Conservation (phyloP, 2,888 invertebrate genomes). For the Hecatera dysodea region DNA sequence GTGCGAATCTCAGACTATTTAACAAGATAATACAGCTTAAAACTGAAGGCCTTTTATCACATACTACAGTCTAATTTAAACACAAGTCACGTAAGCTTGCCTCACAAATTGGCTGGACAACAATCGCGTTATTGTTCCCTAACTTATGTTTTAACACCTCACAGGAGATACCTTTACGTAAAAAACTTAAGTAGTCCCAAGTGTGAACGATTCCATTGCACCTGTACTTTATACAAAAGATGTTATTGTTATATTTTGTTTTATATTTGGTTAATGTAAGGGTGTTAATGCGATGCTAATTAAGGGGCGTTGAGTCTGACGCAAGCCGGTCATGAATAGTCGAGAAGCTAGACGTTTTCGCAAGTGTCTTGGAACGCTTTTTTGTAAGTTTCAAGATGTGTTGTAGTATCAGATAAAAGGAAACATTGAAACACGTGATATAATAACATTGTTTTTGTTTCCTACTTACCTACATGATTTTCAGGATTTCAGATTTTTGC, state of each 20-base stretch:
- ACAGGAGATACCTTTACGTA: constrained; percentile 7
- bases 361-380: constrained; percentile 3
- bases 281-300: constrained; percentile 57
- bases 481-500: not conserved
- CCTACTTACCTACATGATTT: no score
- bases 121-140: constrained; percentile 45
- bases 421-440: constrained; percentile 23
- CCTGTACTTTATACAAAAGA: constrained; percentile 62
- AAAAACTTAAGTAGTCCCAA: constrained; percentile 49
- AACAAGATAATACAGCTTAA: no score
- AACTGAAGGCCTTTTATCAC: not conserved
- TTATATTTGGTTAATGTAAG: constrained; percentile 56
- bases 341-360: constrained; percentile 25
- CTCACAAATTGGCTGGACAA: constrained; percentile 47
- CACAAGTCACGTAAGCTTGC: constrained; percentile 1
- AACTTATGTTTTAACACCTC: constrained; percentile 50
- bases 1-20: no score
- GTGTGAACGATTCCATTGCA: constrained; percentile 52
- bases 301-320: constrained; percentile 50
- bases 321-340: constrained; percentile 55
- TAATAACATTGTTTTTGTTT: not conserved
- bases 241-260: constrained; percentile 64
- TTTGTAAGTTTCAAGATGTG: constrained; percentile 12
- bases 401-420: not conserved
- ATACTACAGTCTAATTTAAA: constrained; percentile 28